phyloP scores from a whole-genome alignment of 2,888 invertebrate genomes.

The Machimus rusticus region DNA sequence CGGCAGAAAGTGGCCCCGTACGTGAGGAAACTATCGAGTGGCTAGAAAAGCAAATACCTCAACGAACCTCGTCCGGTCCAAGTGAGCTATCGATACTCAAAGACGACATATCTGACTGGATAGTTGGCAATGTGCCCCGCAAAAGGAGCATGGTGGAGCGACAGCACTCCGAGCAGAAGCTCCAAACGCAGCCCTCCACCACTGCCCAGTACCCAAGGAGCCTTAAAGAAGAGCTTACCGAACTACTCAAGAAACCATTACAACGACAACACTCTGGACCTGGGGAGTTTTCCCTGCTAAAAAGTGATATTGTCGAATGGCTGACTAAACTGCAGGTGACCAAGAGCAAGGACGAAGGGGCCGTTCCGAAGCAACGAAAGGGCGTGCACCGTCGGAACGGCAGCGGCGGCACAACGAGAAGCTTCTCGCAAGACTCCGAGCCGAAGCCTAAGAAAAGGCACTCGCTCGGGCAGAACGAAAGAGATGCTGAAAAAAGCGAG shows the following conservation, averaged over 20 bases:
- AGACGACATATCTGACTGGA: conserved; percentile 61
- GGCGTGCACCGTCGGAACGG: conserved; percentile 59
- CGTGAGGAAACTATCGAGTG: conserved; percentile 61
- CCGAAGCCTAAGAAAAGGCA: conserved; percentile 59
- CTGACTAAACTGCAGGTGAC: conserved; percentile 59
- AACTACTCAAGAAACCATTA: conserved; percentile 60
- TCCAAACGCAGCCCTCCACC: neutral
- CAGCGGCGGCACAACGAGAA: conserved; percentile 56
- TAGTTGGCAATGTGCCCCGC: conserved; percentile 59
- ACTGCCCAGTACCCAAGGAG: conserved; percentile 55
- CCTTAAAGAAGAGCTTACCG: conserved; percentile 58
- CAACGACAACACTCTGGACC: conserved; percentile 62
- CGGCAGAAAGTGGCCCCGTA: conserved; percentile 61
- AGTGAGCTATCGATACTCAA: conserved; percentile 61
- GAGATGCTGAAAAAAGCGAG: conserved; percentile 56
- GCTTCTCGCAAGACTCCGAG: conserved; percentile 59
- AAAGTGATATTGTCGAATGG: conserved; percentile 63
- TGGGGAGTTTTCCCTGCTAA: conserved; percentile 60
- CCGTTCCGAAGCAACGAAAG: conserved; percentile 51
- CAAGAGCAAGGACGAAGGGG: conserved; percentile 49
- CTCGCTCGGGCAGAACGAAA: conserved; percentile 59
- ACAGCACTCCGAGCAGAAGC: conserved; percentile 16
- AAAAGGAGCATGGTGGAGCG: conserved; percentile 55
- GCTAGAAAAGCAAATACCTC: conserved; percentile 58
- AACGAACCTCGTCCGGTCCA: conserved; percentile 61